A percentile compares a stretch with the other conserved stretches of the same genome.
These are phyloP conservation scores for Lycia hirtaria DNA, from an alignment of 2,888 invertebrate species.

Conservation along the genomic window DNA sequence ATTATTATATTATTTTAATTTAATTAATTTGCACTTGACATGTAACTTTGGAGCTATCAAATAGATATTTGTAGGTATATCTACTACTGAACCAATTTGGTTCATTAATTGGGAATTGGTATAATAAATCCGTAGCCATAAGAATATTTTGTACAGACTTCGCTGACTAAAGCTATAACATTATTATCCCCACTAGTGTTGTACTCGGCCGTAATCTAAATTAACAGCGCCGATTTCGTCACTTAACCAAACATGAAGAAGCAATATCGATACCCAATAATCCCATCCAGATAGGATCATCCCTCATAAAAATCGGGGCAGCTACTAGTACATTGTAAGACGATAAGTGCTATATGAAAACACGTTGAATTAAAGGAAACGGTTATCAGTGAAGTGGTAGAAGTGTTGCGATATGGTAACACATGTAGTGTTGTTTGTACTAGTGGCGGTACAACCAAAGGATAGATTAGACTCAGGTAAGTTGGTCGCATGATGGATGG, in stretches of 20 bases:
- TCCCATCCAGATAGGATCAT: conserved; percentile 28
- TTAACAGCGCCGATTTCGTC: conserved; percentile 7
- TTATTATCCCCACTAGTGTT: too few relatives aligned
- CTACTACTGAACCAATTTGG: too few relatives aligned
- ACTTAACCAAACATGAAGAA: conserved; percentile 11
- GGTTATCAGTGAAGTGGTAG: conserved; percentile 77
- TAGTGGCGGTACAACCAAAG: conserved; percentile 75
- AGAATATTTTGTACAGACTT: too few relatives aligned
- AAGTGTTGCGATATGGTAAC: conserved; percentile 75
- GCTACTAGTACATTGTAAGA: conserved; percentile 45
- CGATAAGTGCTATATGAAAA: conserved; percentile 54
- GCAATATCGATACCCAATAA: conserved; percentile 28
- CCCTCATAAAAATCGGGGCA: conserved; percentile 46
- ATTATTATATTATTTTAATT: too few relatives aligned
- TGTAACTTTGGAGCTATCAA: too few relatives aligned
- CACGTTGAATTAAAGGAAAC: conserved; percentile 69
- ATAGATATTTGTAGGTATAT: too few relatives aligned
- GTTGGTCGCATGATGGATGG: conserved; percentile 75
- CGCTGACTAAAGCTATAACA: too few relatives aligned
- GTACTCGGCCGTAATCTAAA: conserved; percentile 4
- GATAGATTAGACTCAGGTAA: conserved; percentile 62
- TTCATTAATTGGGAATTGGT: too few relatives aligned
- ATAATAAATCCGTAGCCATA: too few relatives aligned
- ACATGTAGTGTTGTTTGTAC: conserved; percentile 78
- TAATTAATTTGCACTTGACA: too few relatives aligned